Conservation (phyloP, 2,797 vertebrate species). For the Rhinophrynus dorsalis region DNA sequence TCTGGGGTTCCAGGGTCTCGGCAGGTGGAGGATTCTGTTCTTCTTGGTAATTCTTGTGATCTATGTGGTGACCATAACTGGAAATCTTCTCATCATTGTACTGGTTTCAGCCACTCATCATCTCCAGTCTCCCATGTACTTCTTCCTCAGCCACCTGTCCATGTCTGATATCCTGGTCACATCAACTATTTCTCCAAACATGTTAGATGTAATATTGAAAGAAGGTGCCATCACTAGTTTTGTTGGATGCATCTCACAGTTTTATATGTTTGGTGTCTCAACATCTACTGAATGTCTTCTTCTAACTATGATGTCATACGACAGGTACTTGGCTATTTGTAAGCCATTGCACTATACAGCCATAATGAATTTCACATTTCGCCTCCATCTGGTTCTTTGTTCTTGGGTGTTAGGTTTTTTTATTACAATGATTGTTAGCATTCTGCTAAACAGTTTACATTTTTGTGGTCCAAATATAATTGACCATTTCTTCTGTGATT, state of each 20-base stretch:
- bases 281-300: slow-evolving; percentile 32
- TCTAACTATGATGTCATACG: slow-evolving; percentile 22
- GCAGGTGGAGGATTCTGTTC: slow-evolving; percentile 4
- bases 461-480: not conserved
- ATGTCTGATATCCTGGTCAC: slow-evolving; percentile 41
- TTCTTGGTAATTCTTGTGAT: slow-evolving; percentile 7
- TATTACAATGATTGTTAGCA: not conserved
- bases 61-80: slow-evolving; percentile 17
- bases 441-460: not conserved
- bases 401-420: not conserved
- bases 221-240: slow-evolving; percentile 17
- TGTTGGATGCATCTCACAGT: slow-evolving; percentile 22
- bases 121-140: slow-evolving; percentile 37
- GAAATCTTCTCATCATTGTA: slow-evolving; percentile 35
- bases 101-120: not conserved
- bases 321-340: slow-evolving; percentile 19
- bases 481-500: slow-evolving; percentile 12
- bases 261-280: slow-evolving; percentile 33
- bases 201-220: slow-evolving; percentile 6
- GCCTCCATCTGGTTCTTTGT: not conserved
- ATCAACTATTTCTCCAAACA: slow-evolving; percentile 28
- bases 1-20: too few species aligned
- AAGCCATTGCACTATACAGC: not conserved
- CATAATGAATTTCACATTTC: slow-evolving; percentile 11
- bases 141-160: slow-evolving; percentile 30